Evolutionary conservation across 2,113 vertebrate species (phyloP).

Genomic region (Pollimyrus isidori): DNA sequence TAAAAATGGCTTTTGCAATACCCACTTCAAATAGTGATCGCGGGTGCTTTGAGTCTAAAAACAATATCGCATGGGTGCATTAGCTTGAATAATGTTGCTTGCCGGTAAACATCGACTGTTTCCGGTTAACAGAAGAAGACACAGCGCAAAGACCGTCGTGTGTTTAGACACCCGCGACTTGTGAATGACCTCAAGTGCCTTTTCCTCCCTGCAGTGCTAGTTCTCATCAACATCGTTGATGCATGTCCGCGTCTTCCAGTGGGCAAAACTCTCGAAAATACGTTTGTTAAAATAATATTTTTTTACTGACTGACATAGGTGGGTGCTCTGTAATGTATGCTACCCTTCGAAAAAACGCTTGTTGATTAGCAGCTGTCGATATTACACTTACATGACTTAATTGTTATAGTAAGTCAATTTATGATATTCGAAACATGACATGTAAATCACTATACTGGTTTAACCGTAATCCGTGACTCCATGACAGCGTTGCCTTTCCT

Average conservation of each 20-base stretch:
- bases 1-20: background rate
- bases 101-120: conserved; percentile 2
- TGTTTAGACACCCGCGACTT: background rate
- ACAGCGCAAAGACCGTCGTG: background rate
- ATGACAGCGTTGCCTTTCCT: background rate
- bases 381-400: background rate
- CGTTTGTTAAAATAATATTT: background rate
- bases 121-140: background rate
- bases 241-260: background rate
- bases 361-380: background rate
- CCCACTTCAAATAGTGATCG: background rate
- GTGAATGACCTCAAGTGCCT: background rate
- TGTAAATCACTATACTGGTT: too few relatives aligned
- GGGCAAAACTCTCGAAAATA: background rate
- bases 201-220: background rate
- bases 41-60: background rate
- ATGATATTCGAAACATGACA: too few relatives aligned
- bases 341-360: background rate
- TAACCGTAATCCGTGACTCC: background rate
- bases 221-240: background rate
- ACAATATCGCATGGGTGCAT: background rate
- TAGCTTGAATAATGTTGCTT: background rate
- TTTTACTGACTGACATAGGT: background rate
- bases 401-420: background rate
- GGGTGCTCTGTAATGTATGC: background rate